Base-by-base conservation (phyloP, 2,888 invertebrate species). In the Plebejus argus region DNA sequence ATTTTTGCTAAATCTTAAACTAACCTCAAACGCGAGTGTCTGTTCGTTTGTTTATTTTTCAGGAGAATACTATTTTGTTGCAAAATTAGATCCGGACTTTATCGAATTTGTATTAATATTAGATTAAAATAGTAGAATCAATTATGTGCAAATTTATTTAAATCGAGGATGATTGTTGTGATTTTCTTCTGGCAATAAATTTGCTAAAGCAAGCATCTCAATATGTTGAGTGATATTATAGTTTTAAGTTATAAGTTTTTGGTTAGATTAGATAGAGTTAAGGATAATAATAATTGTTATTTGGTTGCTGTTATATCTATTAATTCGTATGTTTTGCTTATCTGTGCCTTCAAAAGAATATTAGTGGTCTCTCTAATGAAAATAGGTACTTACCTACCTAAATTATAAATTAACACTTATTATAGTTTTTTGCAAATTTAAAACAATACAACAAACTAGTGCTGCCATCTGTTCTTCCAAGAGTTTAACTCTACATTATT, bases 201-300 rank as follows among this genome's bases (percentile, higher is more conserved):
- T 61, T 58, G 76, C 61, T 76, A 76, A 10, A 58, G 49, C 20
- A 76, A 76, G 35, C 33, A 76, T 76, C 76, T 76, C 56, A 76
- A 35, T 15, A 76, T 75, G 8, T 76, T 76, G 76, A 76, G 74
- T 74, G 74, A 53, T 74, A 74, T 74, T 74, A 28, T 53, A 12
- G 20, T 53, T 53, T 45, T 45, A 45, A 74, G 71, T 20, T 72
- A 23, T 72, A 72, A 72, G 74, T 74, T 74, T 53, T 74, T 61
- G 23, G 23, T 66, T 66, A 66, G 28, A 33, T 28, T 66, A 66
- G 66, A 66, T 66, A 66, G 28, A 66, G 28, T 28, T 66, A 66
- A 28, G 66, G 23, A 23, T 28, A 28, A 28, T 28, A 28, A 28
- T 10, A 61, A 61, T 66, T 28, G 12, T 66, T 66, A 33, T 33